Conservation (phyloP, 1,140 invertebrate genomes). For the Rhyacophila brunnea region DNA sequence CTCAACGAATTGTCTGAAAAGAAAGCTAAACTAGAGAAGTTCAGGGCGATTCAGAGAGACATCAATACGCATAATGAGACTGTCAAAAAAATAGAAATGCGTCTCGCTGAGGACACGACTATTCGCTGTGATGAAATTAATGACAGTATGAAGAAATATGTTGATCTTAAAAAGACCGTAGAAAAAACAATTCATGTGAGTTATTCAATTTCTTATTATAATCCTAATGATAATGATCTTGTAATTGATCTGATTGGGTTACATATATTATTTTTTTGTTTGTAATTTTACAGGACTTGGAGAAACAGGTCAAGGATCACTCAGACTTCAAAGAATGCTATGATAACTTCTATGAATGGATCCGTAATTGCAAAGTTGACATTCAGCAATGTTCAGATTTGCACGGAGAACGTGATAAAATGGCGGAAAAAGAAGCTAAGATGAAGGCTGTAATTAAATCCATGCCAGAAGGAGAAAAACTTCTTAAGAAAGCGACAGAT, state of each 20-base stretch:
- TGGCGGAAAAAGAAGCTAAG: constrained; percentile 71
- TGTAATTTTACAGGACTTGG: constrained; percentile 58
- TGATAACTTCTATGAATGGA: constrained; percentile 82
- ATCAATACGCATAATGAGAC: constrained; percentile 73
- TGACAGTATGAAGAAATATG: constrained; percentile 68
- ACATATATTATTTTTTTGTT: constrained; percentile 20
- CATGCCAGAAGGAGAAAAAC: constrained; percentile 67
- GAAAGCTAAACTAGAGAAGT: constrained; percentile 81
- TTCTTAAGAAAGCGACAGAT: constrained; percentile 73
- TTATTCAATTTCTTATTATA: constrained; percentile 17
- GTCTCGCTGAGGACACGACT: constrained; percentile 64
- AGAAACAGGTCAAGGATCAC: constrained; percentile 82
- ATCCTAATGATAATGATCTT: too few relatives aligned
- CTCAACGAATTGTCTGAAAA: constrained; percentile 88
- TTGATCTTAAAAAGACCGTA: constrained; percentile 65
- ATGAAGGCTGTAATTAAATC: constrained; percentile 67
- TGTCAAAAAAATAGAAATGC: constrained; percentile 68
- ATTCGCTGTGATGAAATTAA: constrained; percentile 68
- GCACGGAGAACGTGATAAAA: constrained; percentile 76
- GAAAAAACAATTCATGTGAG: constrained; percentile 62
- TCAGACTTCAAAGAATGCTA: constrained; percentile 82
- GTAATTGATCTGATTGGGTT: neutral
- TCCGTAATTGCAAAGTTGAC: constrained; percentile 78
- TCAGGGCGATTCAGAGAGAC: constrained; percentile 73
- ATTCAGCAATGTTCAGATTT: constrained; percentile 82